These are phyloP conservation scores for Microcebus lehilahytsara DNA, from an alignment of 2,113 vertebrate genomes.

Conservation along the genomic window DNA sequence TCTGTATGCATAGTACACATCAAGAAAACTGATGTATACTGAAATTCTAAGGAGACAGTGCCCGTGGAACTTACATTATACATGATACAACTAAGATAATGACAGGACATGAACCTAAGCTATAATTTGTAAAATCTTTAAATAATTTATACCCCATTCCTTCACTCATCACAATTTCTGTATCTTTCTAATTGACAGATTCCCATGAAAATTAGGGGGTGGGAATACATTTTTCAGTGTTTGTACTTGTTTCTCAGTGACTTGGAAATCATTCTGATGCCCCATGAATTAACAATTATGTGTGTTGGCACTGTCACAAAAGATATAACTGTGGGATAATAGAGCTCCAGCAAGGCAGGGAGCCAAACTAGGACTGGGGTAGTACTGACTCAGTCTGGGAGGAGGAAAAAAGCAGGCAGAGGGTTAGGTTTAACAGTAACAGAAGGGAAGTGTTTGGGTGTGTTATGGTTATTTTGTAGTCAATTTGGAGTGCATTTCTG, in stretches of 20 bases:
- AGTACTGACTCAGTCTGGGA: not conserved
- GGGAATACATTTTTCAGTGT: not conserved
- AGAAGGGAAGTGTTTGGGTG: not conserved
- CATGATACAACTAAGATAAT: not conserved
- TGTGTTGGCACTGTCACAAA: slow-evolving; percentile 24
- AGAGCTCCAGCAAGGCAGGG: not conserved
- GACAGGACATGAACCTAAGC: not conserved
- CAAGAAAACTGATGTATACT: not conserved
- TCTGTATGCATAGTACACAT: not conserved
- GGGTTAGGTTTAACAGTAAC: not conserved
- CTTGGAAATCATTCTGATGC: slow-evolving; percentile 49
- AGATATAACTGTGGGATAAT: not conserved
- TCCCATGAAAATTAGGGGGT: not conserved
- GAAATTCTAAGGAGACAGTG: not conserved
- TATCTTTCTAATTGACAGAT: not conserved
- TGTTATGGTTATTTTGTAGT: slow-evolving; percentile 46
- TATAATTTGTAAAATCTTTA: slow-evolving; percentile 33
- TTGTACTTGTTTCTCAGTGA: slow-evolving; percentile 47
- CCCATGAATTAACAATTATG: slow-evolving; percentile 21
- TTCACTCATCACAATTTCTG: not conserved
- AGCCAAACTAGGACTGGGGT: not conserved
- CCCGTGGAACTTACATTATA: not conserved
- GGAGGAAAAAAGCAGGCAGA: not conserved
- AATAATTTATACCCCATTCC: not conserved
- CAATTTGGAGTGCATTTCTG: not conserved